Evolutionary conservation across 2,797 vertebrate genomes (phyloP).

Genomic region (Phalanger gymnotis): DNA sequence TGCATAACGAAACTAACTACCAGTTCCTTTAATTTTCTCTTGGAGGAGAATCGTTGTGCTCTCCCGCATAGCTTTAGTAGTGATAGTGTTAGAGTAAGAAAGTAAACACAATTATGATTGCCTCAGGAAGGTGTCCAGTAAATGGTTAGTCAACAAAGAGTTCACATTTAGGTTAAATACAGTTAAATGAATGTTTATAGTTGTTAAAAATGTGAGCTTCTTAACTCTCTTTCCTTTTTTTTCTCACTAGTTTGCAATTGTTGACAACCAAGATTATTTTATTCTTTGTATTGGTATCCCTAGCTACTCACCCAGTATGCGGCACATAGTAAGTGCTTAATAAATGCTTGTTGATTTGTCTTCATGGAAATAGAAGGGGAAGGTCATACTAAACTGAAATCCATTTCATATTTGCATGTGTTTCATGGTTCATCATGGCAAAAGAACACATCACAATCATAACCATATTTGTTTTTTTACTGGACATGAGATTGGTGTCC

Average conservation of each 20-base stretch:
- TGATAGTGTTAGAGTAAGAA: background rate
- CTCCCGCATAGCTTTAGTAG: background rate
- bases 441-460: background rate
- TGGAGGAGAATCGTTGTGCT: background rate
- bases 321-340: background rate
- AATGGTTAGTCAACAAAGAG: background rate
- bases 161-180: background rate
- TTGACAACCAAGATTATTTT: background rate
- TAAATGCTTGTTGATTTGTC: background rate
- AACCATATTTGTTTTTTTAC: too few species aligned
- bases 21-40: background rate
- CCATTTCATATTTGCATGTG: background rate
- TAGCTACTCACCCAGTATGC: background rate
- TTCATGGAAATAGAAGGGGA: background rate
- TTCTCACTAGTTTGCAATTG: background rate
- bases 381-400: background rate
- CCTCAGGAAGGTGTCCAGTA: background rate
- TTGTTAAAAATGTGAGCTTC: background rate
- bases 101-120: background rate
- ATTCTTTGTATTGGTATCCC: background rate
- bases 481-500: background rate
- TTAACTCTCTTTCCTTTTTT: background rate
- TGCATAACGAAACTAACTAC: background rate
- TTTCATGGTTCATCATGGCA: background rate
- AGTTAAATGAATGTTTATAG: background rate